A percentile compares a stretch with the other conserved stretches of the same genome.
Conservation (phyloP, 2,888 invertebrate species). For the Brenthis ino region DNA sequence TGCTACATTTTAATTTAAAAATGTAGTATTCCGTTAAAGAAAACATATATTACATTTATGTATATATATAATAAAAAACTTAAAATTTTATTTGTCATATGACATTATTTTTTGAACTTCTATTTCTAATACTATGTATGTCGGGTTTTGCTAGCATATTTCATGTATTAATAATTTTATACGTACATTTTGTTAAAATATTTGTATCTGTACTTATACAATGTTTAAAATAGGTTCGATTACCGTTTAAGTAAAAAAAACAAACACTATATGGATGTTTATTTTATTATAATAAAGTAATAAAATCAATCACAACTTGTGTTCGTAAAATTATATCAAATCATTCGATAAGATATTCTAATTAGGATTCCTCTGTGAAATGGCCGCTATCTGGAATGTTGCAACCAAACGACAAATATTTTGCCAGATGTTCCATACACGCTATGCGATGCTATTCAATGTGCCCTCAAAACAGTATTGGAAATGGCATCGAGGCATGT, state of each 20-base stretch:
- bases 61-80: too few species aligned
- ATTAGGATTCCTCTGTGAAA: conserved; percentile 43
- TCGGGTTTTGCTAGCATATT: too few species aligned
- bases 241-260: not conserved
- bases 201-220: too few species aligned
- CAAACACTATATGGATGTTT: not conserved
- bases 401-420: conserved; percentile 41
- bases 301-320: not conserved
- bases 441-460: conserved; percentile 33
- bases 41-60: too few species aligned
- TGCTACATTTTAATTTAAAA: conserved; percentile 9
- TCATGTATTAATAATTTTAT: too few species aligned
- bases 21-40: not conserved
- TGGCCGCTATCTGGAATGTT: conserved; percentile 21
- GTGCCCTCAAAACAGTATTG: conserved; percentile 23
- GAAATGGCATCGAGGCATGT: conserved; percentile 8
- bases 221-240: not conserved
- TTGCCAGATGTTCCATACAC: conserved; percentile 34
- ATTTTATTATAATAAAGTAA: not conserved
- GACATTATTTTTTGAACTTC: too few species aligned
- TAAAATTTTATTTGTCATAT: too few species aligned
- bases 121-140: too few species aligned
- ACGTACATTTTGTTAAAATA: too few species aligned
- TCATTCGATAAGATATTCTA: conserved; percentile 25
- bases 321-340: conserved; percentile 3